A percentile compares a stretch with the other conserved stretches of the same genome.
Evolutionary conservation across 2,797 vertebrate species (phyloP).

Genomic region (Triplophysa yarkandensis): DNA sequence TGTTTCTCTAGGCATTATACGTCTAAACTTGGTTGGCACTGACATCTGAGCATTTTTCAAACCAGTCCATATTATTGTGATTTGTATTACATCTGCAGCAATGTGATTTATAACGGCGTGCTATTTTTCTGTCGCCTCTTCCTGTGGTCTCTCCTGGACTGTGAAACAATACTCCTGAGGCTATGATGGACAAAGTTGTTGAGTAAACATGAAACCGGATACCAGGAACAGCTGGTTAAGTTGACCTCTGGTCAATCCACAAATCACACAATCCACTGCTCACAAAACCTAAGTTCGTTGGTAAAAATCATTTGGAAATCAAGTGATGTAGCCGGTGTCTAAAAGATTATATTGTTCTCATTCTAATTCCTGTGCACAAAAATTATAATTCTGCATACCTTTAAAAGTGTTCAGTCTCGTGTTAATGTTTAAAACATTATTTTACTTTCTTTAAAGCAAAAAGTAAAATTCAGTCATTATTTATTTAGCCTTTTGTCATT

Average conservation of each 20-base stretch:
- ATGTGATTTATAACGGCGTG: background rate
- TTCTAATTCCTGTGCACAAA: background rate
- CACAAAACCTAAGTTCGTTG: conserved; percentile 39
- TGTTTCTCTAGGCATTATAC: background rate
- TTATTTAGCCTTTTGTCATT: no score
- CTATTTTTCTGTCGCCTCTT: conserved; percentile 37
- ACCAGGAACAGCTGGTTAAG: conserved; percentile 81
- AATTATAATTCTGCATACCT: background rate
- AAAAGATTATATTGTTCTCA: background rate
- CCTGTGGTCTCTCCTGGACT: conserved; percentile 41
- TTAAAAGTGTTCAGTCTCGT: background rate
- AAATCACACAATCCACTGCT: conserved; percentile 57
- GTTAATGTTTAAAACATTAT: background rate
- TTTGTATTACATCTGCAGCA: conserved; percentile 6
- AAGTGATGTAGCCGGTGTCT: background rate
- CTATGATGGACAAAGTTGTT: conserved; percentile 67
- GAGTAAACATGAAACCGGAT: conserved; percentile 82
- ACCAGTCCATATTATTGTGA: conserved; percentile 10
- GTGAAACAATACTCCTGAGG: conserved; percentile 43
- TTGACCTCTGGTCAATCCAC: conserved; percentile 67
- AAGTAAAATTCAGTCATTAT: no score
- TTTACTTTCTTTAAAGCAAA: background rate
- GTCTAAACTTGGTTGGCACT: background rate
- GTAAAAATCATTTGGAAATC: conserved; percentile 20
- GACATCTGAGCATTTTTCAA: background rate